phyloP scores from a whole-genome alignment of 2,113 vertebrate genomes.

The Periophthalmus modestus region DNA sequence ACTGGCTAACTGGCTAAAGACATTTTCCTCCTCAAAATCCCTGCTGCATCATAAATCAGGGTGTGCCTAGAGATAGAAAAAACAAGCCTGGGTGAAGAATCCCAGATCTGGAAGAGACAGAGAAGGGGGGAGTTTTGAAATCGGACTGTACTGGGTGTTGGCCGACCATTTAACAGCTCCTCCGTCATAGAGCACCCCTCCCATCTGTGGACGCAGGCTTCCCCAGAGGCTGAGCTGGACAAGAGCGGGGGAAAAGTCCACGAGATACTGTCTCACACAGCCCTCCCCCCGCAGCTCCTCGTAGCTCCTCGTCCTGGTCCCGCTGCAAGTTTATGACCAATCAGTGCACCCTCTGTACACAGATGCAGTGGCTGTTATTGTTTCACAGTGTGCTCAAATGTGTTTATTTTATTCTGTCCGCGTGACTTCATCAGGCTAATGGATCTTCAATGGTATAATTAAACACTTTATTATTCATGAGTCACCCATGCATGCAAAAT shows the following conservation, averaged over 20 bases:
- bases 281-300: conserved; percentile 25
- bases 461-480: neutral
- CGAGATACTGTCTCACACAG: conserved; percentile 39
- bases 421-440: conserved; percentile 13
- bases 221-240: conserved; percentile 60
- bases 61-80: conserved; percentile 56
- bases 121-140: conserved; percentile 51
- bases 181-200: conserved; percentile 64
- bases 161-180: conserved; percentile 54
- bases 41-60: conserved; percentile 64
- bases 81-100: conserved; percentile 61
- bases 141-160: conserved; percentile 67
- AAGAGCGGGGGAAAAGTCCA: conserved; percentile 60
- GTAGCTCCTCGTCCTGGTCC: conserved; percentile 25
- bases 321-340: conserved; percentile 43
- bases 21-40: conserved; percentile 41
- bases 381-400: conserved; percentile 17
- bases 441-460: conserved; percentile 11
- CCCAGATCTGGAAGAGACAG: conserved; percentile 50
- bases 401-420: conserved; percentile 36
- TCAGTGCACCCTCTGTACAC: conserved; percentile 42
- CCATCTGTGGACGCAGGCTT: conserved; percentile 40
- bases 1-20: conserved; percentile 27
- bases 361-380: conserved; percentile 34
- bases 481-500: neutral